Percentiles rank a stretch among this genome's conserved stretches.
Conservation (phyloP, 1,140 invertebrate species). For the Diorhabda carinulata region DNA sequence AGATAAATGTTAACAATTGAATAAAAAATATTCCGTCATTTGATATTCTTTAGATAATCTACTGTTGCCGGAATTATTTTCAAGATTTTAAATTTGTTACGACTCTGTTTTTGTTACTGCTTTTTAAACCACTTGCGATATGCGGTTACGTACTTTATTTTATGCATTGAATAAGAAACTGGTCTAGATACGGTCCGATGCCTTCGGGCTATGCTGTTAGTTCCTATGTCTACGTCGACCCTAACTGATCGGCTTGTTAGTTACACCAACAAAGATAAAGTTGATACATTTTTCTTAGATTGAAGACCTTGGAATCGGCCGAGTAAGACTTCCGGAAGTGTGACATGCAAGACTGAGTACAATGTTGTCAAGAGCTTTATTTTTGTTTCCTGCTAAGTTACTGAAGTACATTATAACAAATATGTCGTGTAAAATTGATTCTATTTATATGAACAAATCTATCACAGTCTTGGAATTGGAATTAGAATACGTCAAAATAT, state of each 20-base stretch:
- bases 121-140: background rate
- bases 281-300: background rate
- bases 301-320: background rate
- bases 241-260: background rate
- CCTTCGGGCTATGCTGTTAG: background rate
- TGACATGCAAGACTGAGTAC: background rate
- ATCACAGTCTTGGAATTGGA: too few species aligned
- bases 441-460: too few species aligned
- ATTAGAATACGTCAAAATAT: too few species aligned
- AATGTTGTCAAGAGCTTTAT: background rate
- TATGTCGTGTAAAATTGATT: too few species aligned
- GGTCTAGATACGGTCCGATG: background rate
- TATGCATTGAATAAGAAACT: slow-evolving; percentile 1
- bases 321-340: background rate
- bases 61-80: too few species aligned
- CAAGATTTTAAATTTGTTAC: too few species aligned
- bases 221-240: background rate
- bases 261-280: background rate
- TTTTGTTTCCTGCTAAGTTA: too few species aligned
- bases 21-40: too few species aligned
- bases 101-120: too few species aligned
- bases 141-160: background rate
- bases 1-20: too few species aligned
- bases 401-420: too few species aligned
- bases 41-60: too few species aligned